Evolutionary conservation across 2,797 vertebrate genomes (phyloP), one percentile per base, ranked within the genome.

Genomic region (Chaetophractus vellerosus): DNA sequence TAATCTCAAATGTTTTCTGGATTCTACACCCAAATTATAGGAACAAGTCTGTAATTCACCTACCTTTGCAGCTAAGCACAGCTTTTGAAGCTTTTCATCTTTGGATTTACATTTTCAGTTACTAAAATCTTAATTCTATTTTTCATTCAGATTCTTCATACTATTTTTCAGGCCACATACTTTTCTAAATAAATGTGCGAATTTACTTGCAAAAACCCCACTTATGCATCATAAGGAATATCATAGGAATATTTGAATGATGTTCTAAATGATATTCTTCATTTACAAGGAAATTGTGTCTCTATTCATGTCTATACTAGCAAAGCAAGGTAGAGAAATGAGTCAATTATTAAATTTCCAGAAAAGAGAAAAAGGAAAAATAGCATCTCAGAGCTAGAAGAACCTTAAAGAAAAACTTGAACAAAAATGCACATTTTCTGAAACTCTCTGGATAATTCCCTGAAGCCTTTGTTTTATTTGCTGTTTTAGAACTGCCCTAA

Each of bases 11-110:
- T 16, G 61, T 52, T 33, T 75, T 71, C 50, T 66, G 18, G 1
- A 41, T 91, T 63, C 93, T 82, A 80, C 9, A 76, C 26, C 21
- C 69, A 15, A 96, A 79, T 75, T 83, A 71, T 21, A 89, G 75
- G 69, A 82, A 83, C 19, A 74, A 92, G 33, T 2, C n/a, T 59
- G 24, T 38, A 88, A 81, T n/a, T 96, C 45, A 57, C 33, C 50
- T 64, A 63, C 6, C 7, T 71, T 88, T 61, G 6, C 5, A 87
- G 48, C 6, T 61, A 91, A 74, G 28, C 9, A 84, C 23, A 84
- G 4, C 3, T 45, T 74, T 71, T 87, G 26, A 90, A 80, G 33
- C 0, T 31, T 91, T 93, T 84, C 28, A 76, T 7, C 7, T 96
- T 93, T 72, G 18, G 57, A 89, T 80, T 87, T 75, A 74, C 10